Conservation (phyloP, 2,888 invertebrate species). For the Bruchidius siliquastri region DNA sequence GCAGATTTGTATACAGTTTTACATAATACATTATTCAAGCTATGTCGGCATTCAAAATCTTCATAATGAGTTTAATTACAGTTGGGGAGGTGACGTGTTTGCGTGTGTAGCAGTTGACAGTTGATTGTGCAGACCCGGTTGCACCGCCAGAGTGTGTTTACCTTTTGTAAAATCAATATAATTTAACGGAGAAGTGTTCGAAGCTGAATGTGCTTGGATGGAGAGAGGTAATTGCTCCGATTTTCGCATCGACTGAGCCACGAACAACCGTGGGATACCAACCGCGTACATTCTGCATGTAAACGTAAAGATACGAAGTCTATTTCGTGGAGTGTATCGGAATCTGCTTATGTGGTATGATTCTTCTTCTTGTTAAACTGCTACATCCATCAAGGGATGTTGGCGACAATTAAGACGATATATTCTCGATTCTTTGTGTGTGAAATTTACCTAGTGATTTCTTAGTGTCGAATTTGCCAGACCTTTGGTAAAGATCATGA, state of each 20-base stretch:
- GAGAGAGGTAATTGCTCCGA: background rate
- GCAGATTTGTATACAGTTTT: slow-evolving; percentile 8
- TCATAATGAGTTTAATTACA: slow-evolving; percentile 16
- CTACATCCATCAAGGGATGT: too few relatives aligned
- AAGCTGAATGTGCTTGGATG: background rate
- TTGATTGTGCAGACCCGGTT: slow-evolving; percentile 14
- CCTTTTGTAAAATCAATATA: slow-evolving; percentile 19
- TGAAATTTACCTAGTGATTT: too few relatives aligned
- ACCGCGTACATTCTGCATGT: background rate
- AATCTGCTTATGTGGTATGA: too few relatives aligned
- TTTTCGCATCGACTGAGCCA: background rate
- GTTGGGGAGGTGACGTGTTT: slow-evolving; percentile 4
- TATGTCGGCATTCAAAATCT: slow-evolving; percentile 20
- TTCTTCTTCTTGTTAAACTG: too few relatives aligned
- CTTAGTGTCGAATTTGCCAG: too few relatives aligned
- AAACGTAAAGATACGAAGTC: too few relatives aligned
- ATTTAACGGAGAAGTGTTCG: slow-evolving; percentile 6
- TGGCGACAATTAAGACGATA: too few relatives aligned
- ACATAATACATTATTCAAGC: slow-evolving; percentile 17
- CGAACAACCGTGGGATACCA: background rate
- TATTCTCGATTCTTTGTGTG: too few relatives aligned
- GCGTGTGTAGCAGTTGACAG: slow-evolving; percentile 19
- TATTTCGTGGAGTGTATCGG: too few relatives aligned
- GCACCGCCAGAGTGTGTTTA: slow-evolving; percentile 18
- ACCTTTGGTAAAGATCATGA: too few relatives aligned